Percentiles rank a stretch among this genome's conserved stretches.
Conservation (phyloP, 2,113 vertebrate species). For the Colossoma macropomum region DNA sequence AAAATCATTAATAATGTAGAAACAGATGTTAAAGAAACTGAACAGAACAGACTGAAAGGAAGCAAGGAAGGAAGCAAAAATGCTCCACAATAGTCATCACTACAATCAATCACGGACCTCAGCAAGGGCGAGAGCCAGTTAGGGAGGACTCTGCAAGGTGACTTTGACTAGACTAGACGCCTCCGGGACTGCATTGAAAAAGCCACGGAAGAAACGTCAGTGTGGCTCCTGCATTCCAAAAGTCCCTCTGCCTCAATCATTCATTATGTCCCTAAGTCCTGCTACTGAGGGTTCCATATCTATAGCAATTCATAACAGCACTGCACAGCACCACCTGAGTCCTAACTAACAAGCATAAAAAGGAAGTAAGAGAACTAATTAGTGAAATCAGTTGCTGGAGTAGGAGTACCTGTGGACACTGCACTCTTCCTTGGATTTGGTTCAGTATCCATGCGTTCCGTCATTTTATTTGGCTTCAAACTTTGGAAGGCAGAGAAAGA, state of each 20-base stretch:
- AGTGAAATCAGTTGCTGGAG: background rate
- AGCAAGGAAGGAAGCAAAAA: conserved; percentile 46
- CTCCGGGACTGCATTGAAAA: conserved; percentile 74
- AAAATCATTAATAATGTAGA: background rate
- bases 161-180: conserved; percentile 76
- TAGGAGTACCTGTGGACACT: background rate
- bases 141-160: conserved; percentile 73
- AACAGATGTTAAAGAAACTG: conserved; percentile 58
- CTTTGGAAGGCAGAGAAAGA: background rate
- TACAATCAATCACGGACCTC: conserved; percentile 68
- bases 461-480: conserved; percentile 7
- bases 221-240: conserved; percentile 57
- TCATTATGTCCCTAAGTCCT: conserved; percentile 10
- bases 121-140: conserved; percentile 72
- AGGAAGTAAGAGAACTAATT: background rate
- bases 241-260: conserved; percentile 22
- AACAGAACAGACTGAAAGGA: conserved; percentile 61
- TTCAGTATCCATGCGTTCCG: background rate
- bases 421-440: background rate
- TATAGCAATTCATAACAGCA: background rate
- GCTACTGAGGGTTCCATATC: background rate
- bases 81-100: conserved; percentile 70
- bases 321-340: background rate
- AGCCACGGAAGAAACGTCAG: conserved; percentile 76
- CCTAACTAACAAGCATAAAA: background rate